Conservation (phyloP, 2,888 invertebrate genomes). For the Tridacna crocea region DNA sequence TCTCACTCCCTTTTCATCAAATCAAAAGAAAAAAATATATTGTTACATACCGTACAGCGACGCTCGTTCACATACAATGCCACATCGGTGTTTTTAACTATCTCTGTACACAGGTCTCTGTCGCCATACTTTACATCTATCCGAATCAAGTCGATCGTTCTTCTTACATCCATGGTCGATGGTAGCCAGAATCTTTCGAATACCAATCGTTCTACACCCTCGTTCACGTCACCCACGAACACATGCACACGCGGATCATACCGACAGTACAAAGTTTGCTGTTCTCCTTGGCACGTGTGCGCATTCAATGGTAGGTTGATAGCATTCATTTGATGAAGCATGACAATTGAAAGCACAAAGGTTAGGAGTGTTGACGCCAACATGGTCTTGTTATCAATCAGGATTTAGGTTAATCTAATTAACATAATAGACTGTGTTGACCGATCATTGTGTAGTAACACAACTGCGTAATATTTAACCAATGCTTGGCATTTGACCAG, state of each 20-base stretch:
- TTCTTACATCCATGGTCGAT: slow-evolving; percentile 7
- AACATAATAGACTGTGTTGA: too few species aligned
- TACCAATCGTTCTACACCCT: slow-evolving; percentile 4
- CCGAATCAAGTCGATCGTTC: not conserved
- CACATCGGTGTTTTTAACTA: not conserved
- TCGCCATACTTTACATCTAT: slow-evolving; percentile 1
- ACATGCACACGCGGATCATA: not conserved
- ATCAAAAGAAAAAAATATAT: too few species aligned
- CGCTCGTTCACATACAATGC: slow-evolving; percentile 2
- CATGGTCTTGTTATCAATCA: not conserved
- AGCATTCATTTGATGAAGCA: not conserved
- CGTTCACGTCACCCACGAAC: not conserved
- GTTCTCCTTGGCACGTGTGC: not conserved
- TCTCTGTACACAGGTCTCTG: not conserved
- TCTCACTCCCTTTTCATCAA: too few species aligned
- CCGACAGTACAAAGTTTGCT: slow-evolving; percentile 6
- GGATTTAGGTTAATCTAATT: slow-evolving; percentile 7
- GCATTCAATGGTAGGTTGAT: not conserved
- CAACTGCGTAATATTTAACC: slow-evolving; percentile 6
- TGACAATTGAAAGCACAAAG: not conserved
- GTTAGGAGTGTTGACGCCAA: not conserved
- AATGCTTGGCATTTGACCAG: too few species aligned
- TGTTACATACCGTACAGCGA: slow-evolving; percentile 8
- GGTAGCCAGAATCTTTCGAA: slow-evolving; percentile 11
- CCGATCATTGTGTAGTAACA: not conserved